phyloP scores from a whole-genome alignment of 2,113 vertebrate genomes.

The Chaetorhynchus papuensis region DNA sequence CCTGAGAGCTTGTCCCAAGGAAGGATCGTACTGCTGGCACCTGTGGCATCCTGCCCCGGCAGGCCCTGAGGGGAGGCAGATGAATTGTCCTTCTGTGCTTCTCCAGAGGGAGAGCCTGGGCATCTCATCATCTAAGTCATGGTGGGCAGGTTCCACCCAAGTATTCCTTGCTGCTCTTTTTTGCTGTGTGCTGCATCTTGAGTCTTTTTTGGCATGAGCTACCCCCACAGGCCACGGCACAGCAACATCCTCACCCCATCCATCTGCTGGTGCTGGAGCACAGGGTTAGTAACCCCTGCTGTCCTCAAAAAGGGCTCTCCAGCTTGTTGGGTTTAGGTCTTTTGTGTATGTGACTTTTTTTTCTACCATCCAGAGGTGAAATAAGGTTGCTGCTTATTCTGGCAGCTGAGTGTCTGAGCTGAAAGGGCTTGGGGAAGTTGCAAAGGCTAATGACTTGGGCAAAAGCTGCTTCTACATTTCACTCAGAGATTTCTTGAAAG shows the following conservation, averaged over 20 bases:
- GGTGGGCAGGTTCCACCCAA: not conserved
- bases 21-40: rapidly evolving
- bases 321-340: not conserved
- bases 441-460: not conserved
- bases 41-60: not conserved
- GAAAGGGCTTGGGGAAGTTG: not conserved
- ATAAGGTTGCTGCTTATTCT: not conserved
- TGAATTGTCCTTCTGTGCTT: not conserved
- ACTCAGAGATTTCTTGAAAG: not conserved
- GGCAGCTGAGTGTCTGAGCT: not conserved
- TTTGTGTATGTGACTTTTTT: not conserved
- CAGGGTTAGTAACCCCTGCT: not conserved
- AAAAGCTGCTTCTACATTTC: not conserved
- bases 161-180: not conserved
- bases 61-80: not conserved
- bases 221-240: not conserved
- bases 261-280: rapidly evolving
- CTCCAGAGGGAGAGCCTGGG: not conserved
- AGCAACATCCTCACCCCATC: not conserved
- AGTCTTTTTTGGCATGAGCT: not conserved
- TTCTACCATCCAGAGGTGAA: not conserved
- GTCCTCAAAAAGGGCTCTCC: not conserved
- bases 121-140: not conserved
- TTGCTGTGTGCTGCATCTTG: rapidly evolving
- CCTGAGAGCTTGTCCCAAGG: rapidly evolving